phyloP scores from a whole-genome alignment of 2,797 vertebrate species.

The Gouania willdenowi region DNA sequence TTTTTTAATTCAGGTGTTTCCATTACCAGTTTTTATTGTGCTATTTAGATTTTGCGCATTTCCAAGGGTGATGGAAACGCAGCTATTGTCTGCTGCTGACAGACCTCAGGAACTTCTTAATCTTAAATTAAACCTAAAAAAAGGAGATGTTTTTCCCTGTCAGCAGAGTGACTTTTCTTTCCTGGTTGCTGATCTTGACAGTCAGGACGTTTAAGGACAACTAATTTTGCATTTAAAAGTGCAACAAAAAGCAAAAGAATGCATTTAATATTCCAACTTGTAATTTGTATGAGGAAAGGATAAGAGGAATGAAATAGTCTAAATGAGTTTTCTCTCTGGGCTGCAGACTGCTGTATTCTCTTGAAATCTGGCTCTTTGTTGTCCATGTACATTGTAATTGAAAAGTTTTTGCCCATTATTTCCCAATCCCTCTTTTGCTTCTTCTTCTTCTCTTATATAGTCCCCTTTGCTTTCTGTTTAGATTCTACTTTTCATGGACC shows the following conservation, averaged over 20 bases:
- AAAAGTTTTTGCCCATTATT: slow-evolving; percentile 56
- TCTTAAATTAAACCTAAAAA: slow-evolving; percentile 30
- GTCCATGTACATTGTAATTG: slow-evolving; percentile 71
- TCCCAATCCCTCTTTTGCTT: slow-evolving; percentile 18
- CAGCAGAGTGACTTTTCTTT: slow-evolving; percentile 24
- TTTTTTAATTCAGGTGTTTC: too few species aligned
- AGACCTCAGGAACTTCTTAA: slow-evolving; percentile 4
- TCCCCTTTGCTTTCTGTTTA: too few species aligned
- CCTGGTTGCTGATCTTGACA: slow-evolving; percentile 26
- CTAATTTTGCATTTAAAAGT: slow-evolving; percentile 37
- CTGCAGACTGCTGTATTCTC: slow-evolving; percentile 66
- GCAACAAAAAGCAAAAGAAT: slow-evolving; percentile 60
- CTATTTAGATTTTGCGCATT: too few species aligned
- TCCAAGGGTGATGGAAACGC: too few species aligned
- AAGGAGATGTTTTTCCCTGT: slow-evolving; percentile 8
- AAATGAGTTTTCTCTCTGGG: slow-evolving; percentile 71
- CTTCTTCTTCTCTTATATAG: too few species aligned
- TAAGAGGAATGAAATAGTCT: slow-evolving; percentile 48
- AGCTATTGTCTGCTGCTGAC: slow-evolving; percentile 6
- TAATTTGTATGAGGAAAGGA: slow-evolving; percentile 58
- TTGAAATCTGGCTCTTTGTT: slow-evolving; percentile 75
- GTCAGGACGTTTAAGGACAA: slow-evolving; percentile 41
- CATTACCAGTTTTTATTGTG: too few species aligned
- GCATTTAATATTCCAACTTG: slow-evolving; percentile 57
- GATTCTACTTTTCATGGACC: slow-evolving; percentile 25